phyloP scores from a whole-genome alignment of 2,797 vertebrate species.

The Ara ararauna region DNA sequence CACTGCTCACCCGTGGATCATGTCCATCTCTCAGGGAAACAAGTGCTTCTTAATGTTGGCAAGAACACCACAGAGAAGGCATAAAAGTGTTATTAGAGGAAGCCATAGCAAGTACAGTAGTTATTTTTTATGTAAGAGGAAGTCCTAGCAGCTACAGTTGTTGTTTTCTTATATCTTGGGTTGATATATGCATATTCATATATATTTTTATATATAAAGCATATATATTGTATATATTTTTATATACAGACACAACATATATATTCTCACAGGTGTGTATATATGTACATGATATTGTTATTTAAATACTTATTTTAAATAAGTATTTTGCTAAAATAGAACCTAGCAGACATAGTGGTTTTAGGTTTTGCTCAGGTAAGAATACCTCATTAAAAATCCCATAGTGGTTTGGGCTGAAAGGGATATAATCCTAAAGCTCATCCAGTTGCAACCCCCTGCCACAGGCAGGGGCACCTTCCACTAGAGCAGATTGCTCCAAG shows the following conservation, averaged over 20 bases:
- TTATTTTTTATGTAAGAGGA: not conserved
- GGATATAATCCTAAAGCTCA: not conserved
- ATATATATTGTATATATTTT: not conserved
- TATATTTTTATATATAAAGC: not conserved
- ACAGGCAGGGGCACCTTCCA: not conserved
- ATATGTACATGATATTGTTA: not conserved
- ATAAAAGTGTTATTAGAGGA: not conserved
- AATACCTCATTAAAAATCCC: not conserved
- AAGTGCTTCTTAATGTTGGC: not conserved
- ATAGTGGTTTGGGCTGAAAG: not conserved
- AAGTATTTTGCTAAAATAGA: not conserved
- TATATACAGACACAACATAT: not conserved
- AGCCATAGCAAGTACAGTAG: rapidly evolving
- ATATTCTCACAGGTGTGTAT: not conserved
- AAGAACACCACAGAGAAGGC: rapidly evolving
- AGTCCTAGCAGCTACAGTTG: not conserved
- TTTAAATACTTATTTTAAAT: not conserved
- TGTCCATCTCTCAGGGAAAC: no score
- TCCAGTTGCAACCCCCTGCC: not conserved
- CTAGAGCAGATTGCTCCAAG: not conserved
- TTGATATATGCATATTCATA: not conserved
- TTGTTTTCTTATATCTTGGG: not conserved
- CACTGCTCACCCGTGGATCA: not conserved
- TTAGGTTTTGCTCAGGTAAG: not conserved
- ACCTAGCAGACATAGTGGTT: not conserved